phyloP scores from a whole-genome alignment of 2,888 invertebrate genomes.

The Agrotis clavis region DNA sequence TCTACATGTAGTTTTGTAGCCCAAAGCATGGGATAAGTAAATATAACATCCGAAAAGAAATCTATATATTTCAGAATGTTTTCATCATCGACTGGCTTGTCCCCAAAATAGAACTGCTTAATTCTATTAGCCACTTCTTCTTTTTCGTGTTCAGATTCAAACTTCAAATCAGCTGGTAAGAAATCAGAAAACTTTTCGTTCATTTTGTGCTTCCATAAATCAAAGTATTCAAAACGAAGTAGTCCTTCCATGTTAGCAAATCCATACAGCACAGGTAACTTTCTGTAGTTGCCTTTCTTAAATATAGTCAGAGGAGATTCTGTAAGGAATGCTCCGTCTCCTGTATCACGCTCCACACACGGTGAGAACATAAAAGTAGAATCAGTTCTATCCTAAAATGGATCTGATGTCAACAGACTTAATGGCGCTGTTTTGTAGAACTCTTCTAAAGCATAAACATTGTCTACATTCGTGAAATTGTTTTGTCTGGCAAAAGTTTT shows the following conservation, averaged over 20 bases:
- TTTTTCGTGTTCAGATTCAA: constrained; percentile 67
- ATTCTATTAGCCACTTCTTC: constrained; percentile 67
- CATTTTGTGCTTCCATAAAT: constrained; percentile 64
- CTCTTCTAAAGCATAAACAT: constrained; percentile 71
- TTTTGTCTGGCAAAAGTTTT: constrained; percentile 65
- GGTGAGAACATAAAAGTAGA: too few relatives aligned
- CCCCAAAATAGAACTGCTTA: constrained; percentile 73
- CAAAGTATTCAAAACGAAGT: too few relatives aligned
- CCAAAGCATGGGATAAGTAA: constrained; percentile 66
- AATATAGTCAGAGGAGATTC: too few relatives aligned
- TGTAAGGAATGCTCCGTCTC: too few relatives aligned
- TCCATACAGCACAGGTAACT: too few relatives aligned
- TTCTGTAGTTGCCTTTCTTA: too few relatives aligned
- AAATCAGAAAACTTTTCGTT: constrained; percentile 78
- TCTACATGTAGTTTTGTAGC: constrained; percentile 68
- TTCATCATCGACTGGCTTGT: constrained; percentile 62
- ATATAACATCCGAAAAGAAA: constrained; percentile 70
- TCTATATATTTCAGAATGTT: constrained; percentile 68
- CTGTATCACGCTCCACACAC: too few relatives aligned
- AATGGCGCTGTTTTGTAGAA: constrained; percentile 70
- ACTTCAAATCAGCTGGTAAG: constrained; percentile 74
- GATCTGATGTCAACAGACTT: neutral
- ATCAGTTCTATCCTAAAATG: too few relatives aligned
- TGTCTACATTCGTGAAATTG: constrained; percentile 69
- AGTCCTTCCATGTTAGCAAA: too few relatives aligned